Evolutionary conservation across 2,888 invertebrate species (phyloP).

Genomic region (Tribolium freemani): DNA sequence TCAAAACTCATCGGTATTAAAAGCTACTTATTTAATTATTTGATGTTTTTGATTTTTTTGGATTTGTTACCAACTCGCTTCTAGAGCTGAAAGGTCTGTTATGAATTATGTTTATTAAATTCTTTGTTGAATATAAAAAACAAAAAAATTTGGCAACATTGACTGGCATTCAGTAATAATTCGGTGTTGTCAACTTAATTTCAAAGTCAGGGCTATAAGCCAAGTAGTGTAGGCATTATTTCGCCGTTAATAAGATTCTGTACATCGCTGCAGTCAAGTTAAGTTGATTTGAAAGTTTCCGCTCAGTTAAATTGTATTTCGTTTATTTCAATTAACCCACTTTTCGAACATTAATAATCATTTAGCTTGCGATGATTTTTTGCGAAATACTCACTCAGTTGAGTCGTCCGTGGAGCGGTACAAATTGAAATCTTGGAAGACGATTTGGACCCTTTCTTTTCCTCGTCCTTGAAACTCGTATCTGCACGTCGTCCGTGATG

Average conservation of each 20-base stretch:
- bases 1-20: no score
- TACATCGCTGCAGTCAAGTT: not conserved
- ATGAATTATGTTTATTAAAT: no score
- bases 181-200: no score
- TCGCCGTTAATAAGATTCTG: constrained; percentile 9
- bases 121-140: no score
- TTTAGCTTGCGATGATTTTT: constrained; percentile 1
- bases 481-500: constrained; percentile 84
- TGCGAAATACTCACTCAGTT: constrained; percentile 73
- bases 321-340: constrained; percentile 11
- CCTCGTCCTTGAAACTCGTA: constrained; percentile 92
- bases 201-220: no score
- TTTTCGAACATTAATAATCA: constrained; percentile 1
- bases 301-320: constrained; percentile 16
- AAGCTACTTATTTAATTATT: no score
- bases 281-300: constrained; percentile 15
- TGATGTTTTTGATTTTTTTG: no score
- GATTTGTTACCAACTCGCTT: no score
- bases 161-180: no score
- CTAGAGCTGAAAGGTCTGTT: no score
- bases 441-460: constrained; percentile 87
- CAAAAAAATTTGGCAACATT: no score
- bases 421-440: constrained; percentile 88
- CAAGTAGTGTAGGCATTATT: not conserved
- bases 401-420: constrained; percentile 76